Percentiles rank a stretch among this genome's conserved stretches.
These are phyloP conservation scores for Muntiacus muntjak DNA, from an alignment of 2,113 vertebrate genomes.

Conservation along the genomic window DNA sequence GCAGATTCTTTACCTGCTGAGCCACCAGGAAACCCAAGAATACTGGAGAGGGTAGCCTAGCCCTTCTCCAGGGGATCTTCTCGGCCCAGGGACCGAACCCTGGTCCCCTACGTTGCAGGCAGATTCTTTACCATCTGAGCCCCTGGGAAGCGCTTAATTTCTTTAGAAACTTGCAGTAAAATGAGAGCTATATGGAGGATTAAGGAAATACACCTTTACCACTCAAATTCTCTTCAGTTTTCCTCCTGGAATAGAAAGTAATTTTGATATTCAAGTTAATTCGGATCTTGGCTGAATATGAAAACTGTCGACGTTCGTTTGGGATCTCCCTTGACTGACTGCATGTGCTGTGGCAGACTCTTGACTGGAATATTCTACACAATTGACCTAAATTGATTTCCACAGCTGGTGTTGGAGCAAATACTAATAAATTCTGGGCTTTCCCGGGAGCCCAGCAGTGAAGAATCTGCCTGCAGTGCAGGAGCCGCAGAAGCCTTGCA, in stretches of 20 bases:
- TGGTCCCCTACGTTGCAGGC: not conserved
- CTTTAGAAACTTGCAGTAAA: not conserved
- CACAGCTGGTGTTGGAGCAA: not conserved
- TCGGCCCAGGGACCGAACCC: rapidly evolving
- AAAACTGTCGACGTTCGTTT: too few relatives aligned
- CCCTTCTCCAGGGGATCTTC: not conserved
- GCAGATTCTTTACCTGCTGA: not conserved
- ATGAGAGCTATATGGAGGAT: not conserved
- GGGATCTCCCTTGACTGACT: too few relatives aligned
- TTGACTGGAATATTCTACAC: not conserved
- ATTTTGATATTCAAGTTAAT: not conserved
- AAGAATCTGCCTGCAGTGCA: not conserved
- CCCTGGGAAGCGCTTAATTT: not conserved
- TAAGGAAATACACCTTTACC: not conserved
- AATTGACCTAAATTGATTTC: not conserved
- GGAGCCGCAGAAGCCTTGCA: not conserved
- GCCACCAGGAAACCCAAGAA: not conserved
- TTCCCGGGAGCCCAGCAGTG: rapidly evolving
- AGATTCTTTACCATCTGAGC: not conserved
- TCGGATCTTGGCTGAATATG: not conserved
- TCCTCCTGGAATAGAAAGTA: not conserved
- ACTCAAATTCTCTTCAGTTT: not conserved
- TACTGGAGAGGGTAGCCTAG: not conserved
- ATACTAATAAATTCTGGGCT: not conserved
- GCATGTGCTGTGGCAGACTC: not conserved